Evolutionary conservation across 2,888 invertebrate species (phyloP).

Genomic region (Eurytoma adleriae): DNA sequence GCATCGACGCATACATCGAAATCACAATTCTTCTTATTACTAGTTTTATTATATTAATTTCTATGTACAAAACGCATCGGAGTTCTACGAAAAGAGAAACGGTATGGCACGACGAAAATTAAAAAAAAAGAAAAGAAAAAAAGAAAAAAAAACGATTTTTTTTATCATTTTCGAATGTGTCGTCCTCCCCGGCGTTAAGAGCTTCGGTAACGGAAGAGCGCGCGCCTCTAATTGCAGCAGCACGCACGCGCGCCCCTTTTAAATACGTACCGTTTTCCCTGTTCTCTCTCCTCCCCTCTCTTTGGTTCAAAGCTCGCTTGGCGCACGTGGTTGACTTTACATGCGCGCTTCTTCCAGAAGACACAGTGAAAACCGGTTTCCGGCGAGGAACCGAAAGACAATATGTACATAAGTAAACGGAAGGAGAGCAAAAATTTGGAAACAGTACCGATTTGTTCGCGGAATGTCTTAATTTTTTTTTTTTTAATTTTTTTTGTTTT

Average conservation of each 20-base stretch:
- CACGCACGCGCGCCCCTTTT: slow-evolving; percentile 16
- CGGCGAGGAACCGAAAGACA: neutral
- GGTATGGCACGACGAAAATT: neutral
- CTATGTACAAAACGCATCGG: too few relatives aligned
- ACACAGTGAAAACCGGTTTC: slow-evolving; percentile 30
- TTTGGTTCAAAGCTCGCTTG: too few relatives aligned
- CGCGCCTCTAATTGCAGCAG: slow-evolving; percentile 23
- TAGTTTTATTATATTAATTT: too few relatives aligned
- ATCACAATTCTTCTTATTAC: neutral
- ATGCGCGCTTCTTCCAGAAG: neutral
- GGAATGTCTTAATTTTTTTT: neutral
- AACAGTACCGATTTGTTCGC: neutral
- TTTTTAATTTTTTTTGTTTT: too few relatives aligned
- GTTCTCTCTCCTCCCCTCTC: neutral
- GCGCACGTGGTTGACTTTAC: slow-evolving; percentile 13
- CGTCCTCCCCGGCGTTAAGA: neutral
- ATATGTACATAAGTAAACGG: neutral
- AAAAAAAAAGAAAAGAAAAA: too few relatives aligned
- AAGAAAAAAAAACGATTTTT: too few relatives aligned
- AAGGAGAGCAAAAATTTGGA: slow-evolving; percentile 26
- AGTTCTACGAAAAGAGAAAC: slow-evolving; percentile 1
- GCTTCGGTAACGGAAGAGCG: slow-evolving; percentile 28
- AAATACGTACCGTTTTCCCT: slow-evolving; percentile 14
- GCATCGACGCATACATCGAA: slow-evolving; percentile 12
- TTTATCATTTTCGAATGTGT: too few relatives aligned